Percentiles rank a stretch among this genome's conserved stretches.
These are phyloP conservation scores for Lordiphosa mommai DNA, from an alignment of 1,140 invertebrate species.

Conservation along the genomic window DNA sequence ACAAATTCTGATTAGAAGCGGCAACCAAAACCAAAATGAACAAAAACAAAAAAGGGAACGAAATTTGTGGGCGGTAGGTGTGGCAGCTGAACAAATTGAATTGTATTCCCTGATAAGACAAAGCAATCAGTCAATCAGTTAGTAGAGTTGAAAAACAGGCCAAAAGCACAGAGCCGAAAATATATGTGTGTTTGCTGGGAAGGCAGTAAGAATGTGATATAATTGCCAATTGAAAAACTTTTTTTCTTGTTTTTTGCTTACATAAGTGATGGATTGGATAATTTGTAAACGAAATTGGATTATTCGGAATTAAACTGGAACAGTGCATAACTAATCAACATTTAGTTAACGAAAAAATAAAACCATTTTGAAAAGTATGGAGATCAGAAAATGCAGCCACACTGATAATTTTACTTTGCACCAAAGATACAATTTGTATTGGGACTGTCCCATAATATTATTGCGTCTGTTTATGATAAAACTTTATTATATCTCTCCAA, in stretches of 20 bases:
- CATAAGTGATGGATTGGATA: constrained; percentile 48
- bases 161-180: constrained; percentile 14
- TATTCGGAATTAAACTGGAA: background rate
- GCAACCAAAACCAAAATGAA: constrained; percentile 50
- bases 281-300: constrained; percentile 7
- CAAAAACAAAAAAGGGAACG: constrained; percentile 35
- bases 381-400: no score
- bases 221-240: constrained; percentile 17
- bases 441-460: no score
- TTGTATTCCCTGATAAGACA: constrained; percentile 73
- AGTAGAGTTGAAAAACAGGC: constrained; percentile 46
- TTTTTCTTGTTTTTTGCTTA: background rate
- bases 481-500: no score
- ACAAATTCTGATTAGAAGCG: constrained; percentile 76
- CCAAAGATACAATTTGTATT: no score
- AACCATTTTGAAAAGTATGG: no score
- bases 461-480: no score
- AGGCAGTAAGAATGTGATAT: constrained; percentile 15
- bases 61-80: constrained; percentile 32
- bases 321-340: background rate
- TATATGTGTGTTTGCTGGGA: constrained; percentile 20
- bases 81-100: constrained; percentile 69
- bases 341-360: no score
- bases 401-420: no score
- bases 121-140: constrained; percentile 68